phyloP scores from a whole-genome alignment of 2,888 invertebrate species.

The Thereva unica region DNA sequence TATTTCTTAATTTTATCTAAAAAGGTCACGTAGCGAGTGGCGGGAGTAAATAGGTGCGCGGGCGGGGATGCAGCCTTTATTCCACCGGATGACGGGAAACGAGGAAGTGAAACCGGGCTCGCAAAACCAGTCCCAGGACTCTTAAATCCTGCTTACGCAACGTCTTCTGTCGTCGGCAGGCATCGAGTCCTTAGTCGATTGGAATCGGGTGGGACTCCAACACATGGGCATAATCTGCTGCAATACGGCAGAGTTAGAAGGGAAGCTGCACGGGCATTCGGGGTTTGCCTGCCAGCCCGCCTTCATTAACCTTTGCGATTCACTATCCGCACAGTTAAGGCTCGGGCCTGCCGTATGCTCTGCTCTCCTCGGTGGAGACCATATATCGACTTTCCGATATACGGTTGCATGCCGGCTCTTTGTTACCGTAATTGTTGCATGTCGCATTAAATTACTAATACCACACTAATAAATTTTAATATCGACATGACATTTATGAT shows the following conservation, averaged over 20 bases:
- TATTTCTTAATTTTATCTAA: conserved; percentile 25
- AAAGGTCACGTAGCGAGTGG: background rate
- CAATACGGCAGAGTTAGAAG: no score
- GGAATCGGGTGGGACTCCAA: no score
- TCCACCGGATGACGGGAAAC: background rate
- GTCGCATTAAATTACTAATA: conserved; percentile 47
- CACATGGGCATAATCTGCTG: no score
- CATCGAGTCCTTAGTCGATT: no score
- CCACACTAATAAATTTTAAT: conserved; percentile 47
- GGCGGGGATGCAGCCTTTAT: background rate
- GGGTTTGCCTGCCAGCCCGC: no score
- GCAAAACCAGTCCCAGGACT: no score
- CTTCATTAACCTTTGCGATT: no score
- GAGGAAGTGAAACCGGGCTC: no score
- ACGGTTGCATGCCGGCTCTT: conserved; percentile 28
- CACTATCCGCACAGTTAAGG: conserved; percentile 1
- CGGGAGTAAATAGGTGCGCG: no score
- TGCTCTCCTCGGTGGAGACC: conserved; percentile 3
- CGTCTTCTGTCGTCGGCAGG: no score
- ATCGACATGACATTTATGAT: conserved; percentile 49
- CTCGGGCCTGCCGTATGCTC: conserved; percentile 10
- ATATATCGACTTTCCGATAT: conserved; percentile 28
- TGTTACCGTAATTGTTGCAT: conserved; percentile 46
- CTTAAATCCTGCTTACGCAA: no score
- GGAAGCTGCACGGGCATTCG: no score